These are phyloP conservation scores for Tiliacea citrago DNA, from an alignment of 2,888 invertebrate species.

Conservation along the genomic window DNA sequence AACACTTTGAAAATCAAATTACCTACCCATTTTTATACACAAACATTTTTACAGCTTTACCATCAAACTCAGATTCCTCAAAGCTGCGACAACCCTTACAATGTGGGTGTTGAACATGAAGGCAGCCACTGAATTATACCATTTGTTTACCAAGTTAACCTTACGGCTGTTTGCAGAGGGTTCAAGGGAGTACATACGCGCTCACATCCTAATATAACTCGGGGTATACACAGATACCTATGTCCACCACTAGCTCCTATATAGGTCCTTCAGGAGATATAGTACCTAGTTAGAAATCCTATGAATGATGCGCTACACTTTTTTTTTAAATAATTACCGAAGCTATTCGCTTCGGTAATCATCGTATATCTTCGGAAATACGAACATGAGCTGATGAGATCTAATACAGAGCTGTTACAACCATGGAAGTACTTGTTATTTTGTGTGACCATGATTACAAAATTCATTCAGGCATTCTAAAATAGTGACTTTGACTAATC, in stretches of 20 bases:
- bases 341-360: not conserved
- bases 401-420: not conserved
- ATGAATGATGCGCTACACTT: no score
- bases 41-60: not conserved
- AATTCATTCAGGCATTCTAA: no score
- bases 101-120: constrained; percentile 32
- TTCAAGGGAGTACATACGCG: constrained; percentile 34
- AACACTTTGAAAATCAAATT: not conserved
- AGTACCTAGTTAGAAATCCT: no score
- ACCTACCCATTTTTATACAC: not conserved
- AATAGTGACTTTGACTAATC: no score
- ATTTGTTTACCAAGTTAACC: constrained; percentile 58
- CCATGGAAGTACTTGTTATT: not conserved
- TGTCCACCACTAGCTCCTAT: not conserved
- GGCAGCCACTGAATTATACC: constrained; percentile 42
- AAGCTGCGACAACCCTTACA: constrained; percentile 34
- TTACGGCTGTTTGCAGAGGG: constrained; percentile 41
- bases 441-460: not conserved
- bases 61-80: not conserved
- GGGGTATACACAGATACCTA: not conserved
- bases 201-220: not conserved
- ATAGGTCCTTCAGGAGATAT: not conserved
- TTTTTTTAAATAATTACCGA: no score
- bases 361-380: not conserved
- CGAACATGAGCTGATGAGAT: not conserved